Percentiles rank a stretch among this genome's conserved stretches.
Evolutionary conservation across 2,797 vertebrate genomes (phyloP).

Genomic region (Phataginus tricuspis): DNA sequence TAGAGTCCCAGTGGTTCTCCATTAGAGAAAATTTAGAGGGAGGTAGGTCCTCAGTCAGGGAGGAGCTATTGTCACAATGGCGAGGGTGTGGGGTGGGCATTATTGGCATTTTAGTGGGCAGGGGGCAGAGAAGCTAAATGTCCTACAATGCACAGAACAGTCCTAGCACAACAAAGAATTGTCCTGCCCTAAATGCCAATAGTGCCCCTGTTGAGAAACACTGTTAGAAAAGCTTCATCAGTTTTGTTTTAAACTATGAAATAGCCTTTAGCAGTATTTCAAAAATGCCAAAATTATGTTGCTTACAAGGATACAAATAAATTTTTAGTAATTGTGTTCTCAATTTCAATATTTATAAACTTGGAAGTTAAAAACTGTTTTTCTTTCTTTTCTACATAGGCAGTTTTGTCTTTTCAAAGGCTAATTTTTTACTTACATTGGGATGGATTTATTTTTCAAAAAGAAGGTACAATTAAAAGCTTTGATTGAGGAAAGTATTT

Average conservation of each 20-base stretch:
- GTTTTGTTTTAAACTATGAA: conserved; percentile 52
- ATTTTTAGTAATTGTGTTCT: conserved; percentile 33
- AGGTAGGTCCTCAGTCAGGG: background rate
- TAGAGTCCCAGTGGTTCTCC: background rate
- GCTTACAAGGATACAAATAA: conserved; percentile 34
- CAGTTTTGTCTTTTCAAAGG: conserved; percentile 25
- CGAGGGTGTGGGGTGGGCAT: conserved; percentile 6
- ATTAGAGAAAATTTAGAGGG: background rate
- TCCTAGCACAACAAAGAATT: conserved; percentile 54
- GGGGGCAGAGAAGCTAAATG: conserved; percentile 25
- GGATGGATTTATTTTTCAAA: conserved; percentile 41
- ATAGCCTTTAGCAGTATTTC: background rate
- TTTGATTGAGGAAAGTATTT: background rate
- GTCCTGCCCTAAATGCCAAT: conserved; percentile 58
- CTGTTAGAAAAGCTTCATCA: conserved; percentile 29
- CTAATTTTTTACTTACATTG: background rate
- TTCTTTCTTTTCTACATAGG: background rate
- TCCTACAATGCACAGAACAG: conserved; percentile 37
- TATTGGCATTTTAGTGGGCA: conserved; percentile 64
- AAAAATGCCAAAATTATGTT: conserved; percentile 56
- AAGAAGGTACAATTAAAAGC: conserved; percentile 30
- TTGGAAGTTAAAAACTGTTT: conserved; percentile 24
- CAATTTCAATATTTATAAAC: conserved; percentile 40
- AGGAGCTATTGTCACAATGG: background rate
- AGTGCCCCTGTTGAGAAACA: background rate